Evolutionary conservation across 2,113 vertebrate genomes (phyloP), one percentile per base, ranked within the genome.

Genomic region (Petrocephalus zakoni): DNA sequence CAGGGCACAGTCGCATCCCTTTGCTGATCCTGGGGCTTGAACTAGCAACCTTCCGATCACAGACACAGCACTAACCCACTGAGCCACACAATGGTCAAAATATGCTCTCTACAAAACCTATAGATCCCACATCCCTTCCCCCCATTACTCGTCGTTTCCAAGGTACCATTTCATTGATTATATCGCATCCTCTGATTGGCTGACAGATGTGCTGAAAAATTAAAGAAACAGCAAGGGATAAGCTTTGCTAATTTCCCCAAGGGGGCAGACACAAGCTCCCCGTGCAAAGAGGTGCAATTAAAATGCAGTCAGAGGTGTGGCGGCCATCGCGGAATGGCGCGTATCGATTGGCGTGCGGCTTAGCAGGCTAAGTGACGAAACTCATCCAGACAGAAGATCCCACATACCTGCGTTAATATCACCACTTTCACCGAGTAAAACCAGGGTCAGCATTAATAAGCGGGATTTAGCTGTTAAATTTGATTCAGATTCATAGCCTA

Each of bases 191-290:
- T 89, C 88, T 85, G 87, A 68, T 37, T 34, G 85, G 78, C 90
- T 91, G 86, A 90, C 83, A 87, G 89, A 93, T 87, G 46, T 55
- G 47, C 58, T 87, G 89, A 90, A 91, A 91, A 89, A 89, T 87
- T 89, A 64, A 82, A 88, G 78, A 58, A 90, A 89, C 49, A 81
- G 55, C 5, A 25, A 22, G 89, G 17, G 89, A 89, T 75, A 68
- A 22, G 61, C 51, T 53, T 53, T 83, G 51, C 42, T 72, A 82
- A 75, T 87, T 72, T 51, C 42, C 55, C 51, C 37, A 53, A 85
- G 25, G 52, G 49, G 51, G 11, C 21, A 56, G 34, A 83, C 5
- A 64, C 37, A 64, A 3, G 42, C 85, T 61, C 21, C 34, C n/a
- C 4, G 55, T 61, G 56, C 55, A 87, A 86, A 86, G 84, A 55